Evolutionary conservation across 1,140 invertebrate genomes (phyloP).

Genomic region (Cyphomyrmex costatus): DNA sequence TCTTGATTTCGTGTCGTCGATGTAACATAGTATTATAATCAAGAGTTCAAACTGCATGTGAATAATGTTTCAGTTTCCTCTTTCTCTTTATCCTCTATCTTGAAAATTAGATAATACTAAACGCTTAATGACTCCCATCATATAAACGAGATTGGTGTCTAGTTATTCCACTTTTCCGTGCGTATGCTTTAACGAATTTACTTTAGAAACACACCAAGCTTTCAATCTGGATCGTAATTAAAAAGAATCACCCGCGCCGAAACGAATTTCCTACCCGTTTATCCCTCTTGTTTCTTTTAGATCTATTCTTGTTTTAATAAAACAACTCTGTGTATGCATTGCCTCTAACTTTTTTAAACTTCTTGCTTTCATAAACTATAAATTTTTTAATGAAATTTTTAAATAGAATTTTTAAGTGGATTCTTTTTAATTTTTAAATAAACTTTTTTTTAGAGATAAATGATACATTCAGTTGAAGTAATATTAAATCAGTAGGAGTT

Average conservation of each 20-base stretch:
- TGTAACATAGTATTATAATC: background rate
- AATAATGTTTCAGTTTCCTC: conserved; percentile 18
- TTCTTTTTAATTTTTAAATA: conserved; percentile 15
- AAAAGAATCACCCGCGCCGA: conserved; percentile 21
- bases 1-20: background rate
- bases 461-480: background rate
- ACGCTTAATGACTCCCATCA: conserved; percentile 30
- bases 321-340: background rate
- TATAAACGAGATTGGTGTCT: background rate
- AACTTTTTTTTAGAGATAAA: background rate
- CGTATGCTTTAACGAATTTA: conserved; percentile 22
- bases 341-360: background rate
- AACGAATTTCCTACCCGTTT: conserved; percentile 29
- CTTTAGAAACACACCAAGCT: background rate
- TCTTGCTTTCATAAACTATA: background rate
- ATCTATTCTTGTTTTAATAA: background rate
- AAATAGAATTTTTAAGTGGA: background rate
- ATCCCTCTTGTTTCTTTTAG: background rate
- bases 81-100: background rate
- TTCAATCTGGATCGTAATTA: conserved; percentile 48
- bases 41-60: background rate
- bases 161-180: conserved; percentile 29
- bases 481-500: background rate
- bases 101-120: conserved; percentile 10
- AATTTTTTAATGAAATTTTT: background rate